These are phyloP conservation scores for Tuta absoluta DNA, from an alignment of 2,888 invertebrate genomes.

Conservation along the genomic window DNA sequence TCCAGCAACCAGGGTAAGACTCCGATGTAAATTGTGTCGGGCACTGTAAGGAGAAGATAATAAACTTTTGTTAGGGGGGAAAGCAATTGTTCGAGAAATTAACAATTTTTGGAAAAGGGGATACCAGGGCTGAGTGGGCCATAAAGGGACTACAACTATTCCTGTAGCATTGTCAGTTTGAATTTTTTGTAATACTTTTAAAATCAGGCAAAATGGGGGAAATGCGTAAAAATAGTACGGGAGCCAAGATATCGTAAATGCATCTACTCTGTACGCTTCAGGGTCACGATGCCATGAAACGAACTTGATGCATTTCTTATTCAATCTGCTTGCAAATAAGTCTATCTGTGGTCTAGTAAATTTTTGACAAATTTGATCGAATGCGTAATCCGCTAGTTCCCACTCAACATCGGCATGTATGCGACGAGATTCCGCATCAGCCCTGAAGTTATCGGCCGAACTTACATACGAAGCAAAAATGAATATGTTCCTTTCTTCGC, in stretches of 20 bases:
- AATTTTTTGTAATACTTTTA: slow-evolving; percentile 43
- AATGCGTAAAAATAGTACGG: slow-evolving; percentile 42
- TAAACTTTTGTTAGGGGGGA: slow-evolving; percentile 17
- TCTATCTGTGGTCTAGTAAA: slow-evolving; percentile 27
- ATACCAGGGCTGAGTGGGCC: slow-evolving; percentile 45
- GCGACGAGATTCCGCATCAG: slow-evolving; percentile 38
- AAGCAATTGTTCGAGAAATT: slow-evolving; percentile 24
- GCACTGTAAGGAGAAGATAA: slow-evolving; percentile 28
- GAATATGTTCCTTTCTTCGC: slow-evolving; percentile 21
- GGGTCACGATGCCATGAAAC: slow-evolving; percentile 36
- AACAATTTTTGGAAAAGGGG: slow-evolving; percentile 37
- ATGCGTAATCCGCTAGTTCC: slow-evolving; percentile 4
- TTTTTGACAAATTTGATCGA: not conserved
- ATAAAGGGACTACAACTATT: slow-evolving; percentile 45
- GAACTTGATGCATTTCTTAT: slow-evolving; percentile 41
- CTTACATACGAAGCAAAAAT: slow-evolving; percentile 41
- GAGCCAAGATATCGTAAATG: slow-evolving; percentile 25
- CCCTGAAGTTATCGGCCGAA: slow-evolving; percentile 38
- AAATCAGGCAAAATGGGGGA: slow-evolving; percentile 43
- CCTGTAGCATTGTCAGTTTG: slow-evolving; percentile 41
- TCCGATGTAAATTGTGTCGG: slow-evolving; percentile 26
- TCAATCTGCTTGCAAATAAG: slow-evolving; percentile 39
- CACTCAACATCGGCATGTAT: slow-evolving; percentile 32
- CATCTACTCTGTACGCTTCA: slow-evolving; percentile 2
- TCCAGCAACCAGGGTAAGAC: no score